A percentile compares a stretch with the other conserved stretches of the same genome.
Evolutionary conservation across 2,797 vertebrate genomes (phyloP).

Genomic region (Spondyliosoma cantharus): DNA sequence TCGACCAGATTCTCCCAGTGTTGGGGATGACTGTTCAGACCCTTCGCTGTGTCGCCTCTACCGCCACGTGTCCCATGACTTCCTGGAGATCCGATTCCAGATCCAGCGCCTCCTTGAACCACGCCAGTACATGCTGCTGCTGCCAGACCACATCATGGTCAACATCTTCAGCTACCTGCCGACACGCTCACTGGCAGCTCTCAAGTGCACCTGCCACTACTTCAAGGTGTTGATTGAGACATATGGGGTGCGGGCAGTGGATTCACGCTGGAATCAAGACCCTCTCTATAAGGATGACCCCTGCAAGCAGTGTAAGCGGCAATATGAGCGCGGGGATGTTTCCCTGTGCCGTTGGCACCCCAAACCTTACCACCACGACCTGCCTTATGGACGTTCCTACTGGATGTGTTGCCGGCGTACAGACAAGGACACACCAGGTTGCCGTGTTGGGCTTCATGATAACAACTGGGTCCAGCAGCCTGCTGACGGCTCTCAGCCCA

Average conservation of each 20-base stretch:
- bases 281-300: slow-evolving; percentile 95
- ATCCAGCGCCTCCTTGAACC: slow-evolving; percentile 96
- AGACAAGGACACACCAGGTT: slow-evolving; percentile 93
- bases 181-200: slow-evolving; percentile 91
- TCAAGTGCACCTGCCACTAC: slow-evolving; percentile 96
- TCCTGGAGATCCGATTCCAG: slow-evolving; percentile 97
- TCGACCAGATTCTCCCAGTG: slow-evolving; percentile 78
- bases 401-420: slow-evolving; percentile 98
- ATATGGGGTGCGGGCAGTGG: slow-evolving; percentile 90
- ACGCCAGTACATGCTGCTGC: slow-evolving; percentile 93
- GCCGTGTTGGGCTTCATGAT: slow-evolving; percentile 93
- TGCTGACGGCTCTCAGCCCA: slow-evolving; percentile 81
- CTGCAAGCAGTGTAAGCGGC: slow-evolving; percentile 96
- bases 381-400: slow-evolving; percentile 98
- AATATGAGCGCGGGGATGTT: slow-evolving; percentile 92
- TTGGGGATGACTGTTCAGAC: slow-evolving; percentile 78
- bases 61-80: slow-evolving; percentile 96
- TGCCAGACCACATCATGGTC: slow-evolving; percentile 95
- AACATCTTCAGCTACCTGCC: slow-evolving; percentile 95
- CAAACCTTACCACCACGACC: slow-evolving; percentile 99
- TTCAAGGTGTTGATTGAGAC: slow-evolving; percentile 94
- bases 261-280: slow-evolving; percentile 95
- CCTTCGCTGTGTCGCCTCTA: slow-evolving; percentile 93
- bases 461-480: slow-evolving; percentile 95
- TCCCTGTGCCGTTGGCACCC: slow-evolving; percentile 98